Percentiles rank a stretch among this genome's conserved stretches.
Conservation (phyloP, 2,888 invertebrate species). For the Trimorus sp. region DNA sequence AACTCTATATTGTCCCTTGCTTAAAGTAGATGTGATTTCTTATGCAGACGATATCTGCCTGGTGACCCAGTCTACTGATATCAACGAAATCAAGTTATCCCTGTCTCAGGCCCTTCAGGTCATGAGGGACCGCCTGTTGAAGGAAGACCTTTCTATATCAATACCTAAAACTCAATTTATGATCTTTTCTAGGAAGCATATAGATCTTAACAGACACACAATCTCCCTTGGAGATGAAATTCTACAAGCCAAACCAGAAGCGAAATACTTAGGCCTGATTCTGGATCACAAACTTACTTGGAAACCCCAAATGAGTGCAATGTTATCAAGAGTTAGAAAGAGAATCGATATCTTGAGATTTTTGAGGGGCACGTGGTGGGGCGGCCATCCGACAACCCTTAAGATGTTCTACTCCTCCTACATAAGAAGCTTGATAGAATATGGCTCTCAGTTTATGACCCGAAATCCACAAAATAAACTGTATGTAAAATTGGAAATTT, state of each 20-base stretch:
- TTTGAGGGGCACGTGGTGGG: constrained; percentile 5
- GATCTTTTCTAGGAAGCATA: no score
- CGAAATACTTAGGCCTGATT: constrained; percentile 1
- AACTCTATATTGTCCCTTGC: background rate
- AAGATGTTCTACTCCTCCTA: constrained; percentile 4
- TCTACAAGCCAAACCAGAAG: no score
- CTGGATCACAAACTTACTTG: constrained; percentile 8
- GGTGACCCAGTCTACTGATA: background rate
- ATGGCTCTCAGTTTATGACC: background rate
- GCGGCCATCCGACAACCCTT: constrained; percentile 7
- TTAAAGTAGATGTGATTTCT: background rate
- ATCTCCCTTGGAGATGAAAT: no score
- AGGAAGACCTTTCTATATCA: no score
- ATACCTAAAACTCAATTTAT: background rate
- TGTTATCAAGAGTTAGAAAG: background rate
- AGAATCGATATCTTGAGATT: constrained; percentile 7
- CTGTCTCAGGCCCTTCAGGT: no score
- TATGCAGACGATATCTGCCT: constrained; percentile 4
- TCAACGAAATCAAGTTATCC: background rate
- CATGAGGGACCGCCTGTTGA: no score
- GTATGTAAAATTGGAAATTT: background rate
- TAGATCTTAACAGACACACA: no score
- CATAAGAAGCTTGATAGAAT: background rate
- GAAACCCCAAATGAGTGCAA: background rate
- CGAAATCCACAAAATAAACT: background rate